A percentile compares a stretch with the other conserved stretches of the same genome.
Evolutionary conservation across 2,797 vertebrate species (phyloP).

Genomic region (Gorsachius magnificus): DNA sequence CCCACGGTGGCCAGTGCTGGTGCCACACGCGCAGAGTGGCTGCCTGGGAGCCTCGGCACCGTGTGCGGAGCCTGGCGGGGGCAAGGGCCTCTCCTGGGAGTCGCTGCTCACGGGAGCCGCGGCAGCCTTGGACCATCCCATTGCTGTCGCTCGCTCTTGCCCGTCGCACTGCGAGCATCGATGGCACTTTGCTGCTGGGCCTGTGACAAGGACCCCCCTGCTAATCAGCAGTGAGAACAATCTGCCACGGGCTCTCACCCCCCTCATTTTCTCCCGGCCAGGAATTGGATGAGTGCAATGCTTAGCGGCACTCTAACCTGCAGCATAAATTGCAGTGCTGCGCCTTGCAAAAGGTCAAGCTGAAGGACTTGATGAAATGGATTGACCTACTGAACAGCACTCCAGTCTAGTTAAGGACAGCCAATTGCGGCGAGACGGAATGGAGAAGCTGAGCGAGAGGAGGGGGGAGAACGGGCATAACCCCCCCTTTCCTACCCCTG

Average conservation of each 20-base stretch:
- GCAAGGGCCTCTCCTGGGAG: background rate
- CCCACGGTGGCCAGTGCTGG: accelerated
- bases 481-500: background rate
- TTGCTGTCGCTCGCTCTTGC: background rate
- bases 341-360: constrained; percentile 81
- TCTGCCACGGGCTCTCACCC: background rate
- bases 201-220: background rate
- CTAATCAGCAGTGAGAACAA: background rate
- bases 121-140: background rate
- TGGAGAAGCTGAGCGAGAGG: background rate
- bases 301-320: constrained; percentile 78
- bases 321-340: constrained; percentile 83
- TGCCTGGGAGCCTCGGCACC: background rate
- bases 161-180: accelerated
- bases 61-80: background rate
- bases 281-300: constrained; percentile 81
- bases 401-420: constrained; percentile 82
- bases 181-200: background rate
- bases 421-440: constrained; percentile 46
- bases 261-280: constrained; percentile 61
- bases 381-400: constrained; percentile 82
- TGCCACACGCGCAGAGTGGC: accelerated
- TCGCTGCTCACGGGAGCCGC: accelerated
- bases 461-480: background rate
- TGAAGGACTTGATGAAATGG: constrained; percentile 81